phyloP scores from a whole-genome alignment of 2,888 invertebrate genomes.

The Lasioglossum calceatum region DNA sequence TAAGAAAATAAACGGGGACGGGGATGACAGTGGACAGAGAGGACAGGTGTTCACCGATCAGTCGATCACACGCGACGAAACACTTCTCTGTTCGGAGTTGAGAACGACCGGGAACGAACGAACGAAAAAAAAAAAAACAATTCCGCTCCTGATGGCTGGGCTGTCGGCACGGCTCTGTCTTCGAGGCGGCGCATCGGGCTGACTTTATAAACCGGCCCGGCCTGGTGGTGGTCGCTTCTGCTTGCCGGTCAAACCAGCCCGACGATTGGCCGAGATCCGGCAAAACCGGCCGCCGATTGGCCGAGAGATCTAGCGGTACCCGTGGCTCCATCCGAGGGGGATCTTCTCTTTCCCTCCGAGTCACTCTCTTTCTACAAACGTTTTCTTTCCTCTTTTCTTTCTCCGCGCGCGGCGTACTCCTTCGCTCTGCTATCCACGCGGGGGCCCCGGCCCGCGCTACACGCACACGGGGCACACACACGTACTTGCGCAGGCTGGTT shows the following conservation, averaged over 20 bases:
- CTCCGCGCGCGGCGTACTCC: background rate
- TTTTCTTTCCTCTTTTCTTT: constrained; percentile 45
- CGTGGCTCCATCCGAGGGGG: constrained; percentile 57
- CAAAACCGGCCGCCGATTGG: constrained; percentile 67
- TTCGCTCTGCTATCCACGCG: background rate
- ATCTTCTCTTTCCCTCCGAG: constrained; percentile 38
- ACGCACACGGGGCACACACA: no score
- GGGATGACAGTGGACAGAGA: background rate
- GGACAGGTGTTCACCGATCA: constrained; percentile 7
- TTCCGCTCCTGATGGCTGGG: constrained; percentile 81
- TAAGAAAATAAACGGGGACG: background rate
- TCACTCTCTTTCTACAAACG: constrained; percentile 12
- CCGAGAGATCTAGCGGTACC: constrained; percentile 76
- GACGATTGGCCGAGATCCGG: constrained; percentile 76
- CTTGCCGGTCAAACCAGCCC: constrained; percentile 69
- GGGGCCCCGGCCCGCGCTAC: background rate
- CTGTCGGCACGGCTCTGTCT: constrained; percentile 84
- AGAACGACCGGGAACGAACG: background rate
- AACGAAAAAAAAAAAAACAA: constrained; percentile 39
- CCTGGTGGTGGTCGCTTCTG: constrained; percentile 73
- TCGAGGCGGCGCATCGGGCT: constrained; percentile 80
- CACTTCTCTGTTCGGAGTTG: constrained; percentile 39
- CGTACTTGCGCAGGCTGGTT: constrained; percentile 48
- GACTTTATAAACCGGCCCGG: constrained; percentile 83
- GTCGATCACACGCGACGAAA: constrained; percentile 44